phyloP scores from a whole-genome alignment of 2,113 vertebrate genomes.

The Ahaetulla prasina region DNA sequence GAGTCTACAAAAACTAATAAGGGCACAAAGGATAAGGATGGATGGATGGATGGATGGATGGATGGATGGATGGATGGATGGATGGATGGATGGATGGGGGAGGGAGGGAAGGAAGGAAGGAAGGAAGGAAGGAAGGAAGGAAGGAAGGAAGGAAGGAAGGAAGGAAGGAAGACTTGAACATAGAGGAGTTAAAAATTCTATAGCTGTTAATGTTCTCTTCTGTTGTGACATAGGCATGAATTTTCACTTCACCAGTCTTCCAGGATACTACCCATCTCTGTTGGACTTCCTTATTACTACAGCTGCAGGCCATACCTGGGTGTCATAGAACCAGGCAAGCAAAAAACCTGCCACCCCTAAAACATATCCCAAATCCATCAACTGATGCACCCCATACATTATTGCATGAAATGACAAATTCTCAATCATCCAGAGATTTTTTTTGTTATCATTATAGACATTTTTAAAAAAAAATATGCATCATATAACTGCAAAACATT shows the following conservation, averaged over 20 bases:
- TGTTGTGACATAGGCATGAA: background rate
- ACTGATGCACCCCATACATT: background rate
- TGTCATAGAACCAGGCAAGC: background rate
- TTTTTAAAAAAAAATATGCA: background rate
- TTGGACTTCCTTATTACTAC: background rate
- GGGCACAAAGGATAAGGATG: background rate
- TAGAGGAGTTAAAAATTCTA: background rate
- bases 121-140: too few species aligned
- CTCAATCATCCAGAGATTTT: background rate
- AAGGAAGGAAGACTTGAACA: background rate
- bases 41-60: too few species aligned
- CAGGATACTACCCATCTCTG: background rate
- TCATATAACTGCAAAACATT: background rate
- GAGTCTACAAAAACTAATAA: background rate
- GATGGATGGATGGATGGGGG: too few species aligned
- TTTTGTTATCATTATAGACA: background rate
- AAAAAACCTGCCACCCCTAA: background rate
- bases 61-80: too few species aligned
- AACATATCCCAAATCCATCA: background rate
- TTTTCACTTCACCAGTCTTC: background rate
- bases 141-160: too few species aligned
- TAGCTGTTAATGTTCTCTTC: background rate
- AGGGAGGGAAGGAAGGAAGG: too few species aligned
- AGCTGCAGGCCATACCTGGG: too few species aligned
- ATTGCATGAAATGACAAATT: background rate